These are phyloP conservation scores for Paraescarpia echinospica DNA, from an alignment of 1,140 invertebrate species.

Conservation along the genomic window DNA sequence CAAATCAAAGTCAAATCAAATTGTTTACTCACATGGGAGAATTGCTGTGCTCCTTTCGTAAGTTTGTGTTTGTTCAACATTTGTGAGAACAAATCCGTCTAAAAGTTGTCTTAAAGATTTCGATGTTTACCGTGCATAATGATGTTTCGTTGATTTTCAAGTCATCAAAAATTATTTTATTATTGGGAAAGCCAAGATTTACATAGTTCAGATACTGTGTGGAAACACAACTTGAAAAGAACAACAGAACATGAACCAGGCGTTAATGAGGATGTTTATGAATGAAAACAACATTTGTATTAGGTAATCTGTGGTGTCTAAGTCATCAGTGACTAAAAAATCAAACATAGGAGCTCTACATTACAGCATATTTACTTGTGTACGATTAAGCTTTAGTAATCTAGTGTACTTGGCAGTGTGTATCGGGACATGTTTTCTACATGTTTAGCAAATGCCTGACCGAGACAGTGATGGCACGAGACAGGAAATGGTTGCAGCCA, in stretches of 20 bases:
- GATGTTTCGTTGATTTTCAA: neutral
- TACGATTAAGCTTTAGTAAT: neutral
- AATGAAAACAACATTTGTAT: neutral
- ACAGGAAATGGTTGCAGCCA: neutral
- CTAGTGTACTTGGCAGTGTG: neutral
- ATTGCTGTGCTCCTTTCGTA: neutral
- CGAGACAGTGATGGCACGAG: neutral
- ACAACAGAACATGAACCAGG: neutral
- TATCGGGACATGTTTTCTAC: neutral
- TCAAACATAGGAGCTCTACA: neutral
- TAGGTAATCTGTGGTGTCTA: neutral
- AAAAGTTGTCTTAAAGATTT: neutral
- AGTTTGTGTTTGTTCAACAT: neutral
- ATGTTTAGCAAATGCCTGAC: neutral
- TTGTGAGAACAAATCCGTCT: neutral
- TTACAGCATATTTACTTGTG: neutral
- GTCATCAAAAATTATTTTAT: neutral
- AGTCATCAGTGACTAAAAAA: neutral
- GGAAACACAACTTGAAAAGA: neutral
- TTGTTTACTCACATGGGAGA: neutral
- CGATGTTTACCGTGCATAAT: neutral
- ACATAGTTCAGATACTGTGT: neutral
- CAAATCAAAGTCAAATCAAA: neutral
- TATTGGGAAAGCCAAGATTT: neutral
- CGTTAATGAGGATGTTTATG: neutral